Evolutionary conservation across 2,888 invertebrate genomes (phyloP), one percentile per base, ranked within the genome.

Genomic region (Desoria tigrina): DNA sequence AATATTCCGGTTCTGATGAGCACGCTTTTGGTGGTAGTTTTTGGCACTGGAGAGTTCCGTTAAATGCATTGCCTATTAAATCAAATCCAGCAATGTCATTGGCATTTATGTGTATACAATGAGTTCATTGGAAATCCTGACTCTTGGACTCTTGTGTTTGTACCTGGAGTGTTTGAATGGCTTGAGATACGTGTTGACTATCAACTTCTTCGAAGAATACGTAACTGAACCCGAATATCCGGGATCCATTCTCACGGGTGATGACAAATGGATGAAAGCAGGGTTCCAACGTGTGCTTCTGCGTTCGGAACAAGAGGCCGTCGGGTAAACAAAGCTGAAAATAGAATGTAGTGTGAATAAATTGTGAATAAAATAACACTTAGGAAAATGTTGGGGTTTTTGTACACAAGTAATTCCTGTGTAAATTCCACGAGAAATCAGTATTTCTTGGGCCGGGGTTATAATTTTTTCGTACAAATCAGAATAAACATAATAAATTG

Each of bases 161-260:
- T n/a, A 66, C 89, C 84, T 95, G 94, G 75, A 97, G 84, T 42
- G 94, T 94, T 80, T 95, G 94, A 90, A 98, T 95, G 59, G 96
- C 95, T 78, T 89, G 90, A 80, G 94, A 94, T 76, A 98, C 94
- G 80, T 94, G 90, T 59, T 88, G 84, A 81, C 94, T 94, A 64
- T 89, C 87, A 74, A 97, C 94, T 84, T 95, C 94, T 83, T 99
- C 99, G 83, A 90, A 97, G 81, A 98, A 98, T 21, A 95, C 89
- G 75, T 94, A 87, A 78, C 93, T 92, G 78, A 94, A 94, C 67
- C 99, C 99, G 83, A 94, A 95, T 75, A 90, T 89, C 76, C 96
- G 85, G 74, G 90, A 90, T 62, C 97, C 98, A 86, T 99, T 96
- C 83, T 98, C 97, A 77, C 92, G 86, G 16, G 98, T 98, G 69